phyloP scores from a whole-genome alignment of 1,140 invertebrate genomes.

The Brachionus plicatilis region DNA sequence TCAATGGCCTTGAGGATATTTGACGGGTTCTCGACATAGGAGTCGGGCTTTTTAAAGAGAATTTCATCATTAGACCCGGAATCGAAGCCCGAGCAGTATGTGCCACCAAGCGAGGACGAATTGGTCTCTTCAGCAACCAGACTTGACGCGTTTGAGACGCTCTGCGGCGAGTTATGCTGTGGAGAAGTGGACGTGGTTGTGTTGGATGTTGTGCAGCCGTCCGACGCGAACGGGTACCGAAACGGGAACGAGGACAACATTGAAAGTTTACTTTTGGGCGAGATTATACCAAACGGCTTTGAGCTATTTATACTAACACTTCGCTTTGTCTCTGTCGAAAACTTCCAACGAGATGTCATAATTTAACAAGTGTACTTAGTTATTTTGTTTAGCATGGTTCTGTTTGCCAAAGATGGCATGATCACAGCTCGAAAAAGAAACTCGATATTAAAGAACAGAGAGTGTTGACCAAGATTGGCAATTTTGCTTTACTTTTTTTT shows the following conservation, averaged over 20 bases:
- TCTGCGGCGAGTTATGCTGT: neutral
- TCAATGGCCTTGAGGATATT: neutral
- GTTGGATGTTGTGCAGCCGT: neutral
- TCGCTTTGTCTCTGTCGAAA: conserved; percentile 3
- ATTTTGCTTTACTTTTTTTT: neutral
- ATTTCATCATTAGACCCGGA: neutral
- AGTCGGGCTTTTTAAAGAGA: neutral
- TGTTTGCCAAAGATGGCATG: neutral
- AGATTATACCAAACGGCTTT: neutral
- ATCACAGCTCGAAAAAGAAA: neutral
- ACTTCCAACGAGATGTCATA: conserved; percentile 2
- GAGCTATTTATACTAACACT: neutral
- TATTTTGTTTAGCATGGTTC: neutral
- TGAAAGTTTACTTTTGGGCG: neutral
- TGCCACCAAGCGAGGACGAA: neutral
- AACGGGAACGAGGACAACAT: conserved; percentile 16
- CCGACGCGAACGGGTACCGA: conserved; percentile 23
- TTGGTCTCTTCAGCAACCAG: neutral
- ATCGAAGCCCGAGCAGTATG: neutral
- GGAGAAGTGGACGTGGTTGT: neutral
- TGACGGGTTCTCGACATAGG: neutral
- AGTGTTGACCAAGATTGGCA: neutral
- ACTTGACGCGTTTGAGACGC: neutral
- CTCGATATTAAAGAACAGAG: neutral
- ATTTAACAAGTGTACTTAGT: neutral